Evolutionary conservation across 2,797 vertebrate genomes (phyloP).

Genomic region (Rhinoraja longicauda): DNA sequence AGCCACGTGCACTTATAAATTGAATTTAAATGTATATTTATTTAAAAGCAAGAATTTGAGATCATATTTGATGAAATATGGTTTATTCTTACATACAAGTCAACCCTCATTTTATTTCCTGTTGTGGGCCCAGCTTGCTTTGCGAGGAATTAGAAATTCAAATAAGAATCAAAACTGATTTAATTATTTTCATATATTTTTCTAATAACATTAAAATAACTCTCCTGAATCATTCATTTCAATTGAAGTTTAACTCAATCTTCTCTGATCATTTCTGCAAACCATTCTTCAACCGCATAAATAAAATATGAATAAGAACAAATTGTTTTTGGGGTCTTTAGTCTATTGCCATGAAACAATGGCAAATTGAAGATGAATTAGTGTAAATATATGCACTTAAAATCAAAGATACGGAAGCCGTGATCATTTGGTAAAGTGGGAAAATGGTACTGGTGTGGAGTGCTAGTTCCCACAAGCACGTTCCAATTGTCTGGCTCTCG

Average conservation of each 20-base stretch:
- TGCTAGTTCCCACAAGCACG: background rate
- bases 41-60: background rate
- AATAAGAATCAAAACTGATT: constrained; percentile 25
- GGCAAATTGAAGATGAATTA: background rate
- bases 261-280: constrained; percentile 17
- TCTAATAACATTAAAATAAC: constrained; percentile 6
- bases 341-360: background rate
- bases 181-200: constrained; percentile 8
- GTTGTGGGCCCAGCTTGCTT: background rate
- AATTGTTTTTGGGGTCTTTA: background rate
- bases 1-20: background rate
- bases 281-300: constrained; percentile 34
- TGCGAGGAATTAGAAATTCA: constrained; percentile 1
- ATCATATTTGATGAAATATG: background rate
- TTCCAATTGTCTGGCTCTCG: background rate
- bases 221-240: constrained; percentile 30
- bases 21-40: background rate
- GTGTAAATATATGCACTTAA: background rate
- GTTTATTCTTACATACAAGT: constrained; percentile 2
- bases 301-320: constrained; percentile 37
- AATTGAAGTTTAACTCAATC: constrained; percentile 31
- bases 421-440: background rate
- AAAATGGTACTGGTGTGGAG: background rate
- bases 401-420: background rate
- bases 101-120: constrained; percentile 5